Conservation (phyloP, 2,797 vertebrate species). For the Myotis vivesi region DNA sequence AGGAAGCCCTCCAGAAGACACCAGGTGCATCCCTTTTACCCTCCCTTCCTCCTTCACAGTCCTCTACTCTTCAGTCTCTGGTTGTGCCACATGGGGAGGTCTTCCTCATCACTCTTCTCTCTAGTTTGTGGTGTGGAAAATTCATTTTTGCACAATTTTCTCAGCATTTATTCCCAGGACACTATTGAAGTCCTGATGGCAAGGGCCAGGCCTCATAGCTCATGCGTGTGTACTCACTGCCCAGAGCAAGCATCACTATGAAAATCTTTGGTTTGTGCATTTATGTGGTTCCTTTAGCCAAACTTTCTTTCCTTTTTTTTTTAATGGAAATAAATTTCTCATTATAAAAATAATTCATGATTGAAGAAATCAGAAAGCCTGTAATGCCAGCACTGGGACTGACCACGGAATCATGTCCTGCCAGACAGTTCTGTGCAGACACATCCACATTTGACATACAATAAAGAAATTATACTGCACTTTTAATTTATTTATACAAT, state of each 20-base stretch:
- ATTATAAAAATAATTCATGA: neutral
- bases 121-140: neutral
- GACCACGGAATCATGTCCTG: neutral
- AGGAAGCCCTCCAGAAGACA: conserved; percentile 18
- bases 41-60: neutral
- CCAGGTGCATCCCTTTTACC: neutral
- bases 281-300: neutral
- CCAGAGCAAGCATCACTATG: neutral
- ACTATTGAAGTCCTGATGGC: neutral
- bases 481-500: neutral
- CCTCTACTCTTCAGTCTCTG: neutral
- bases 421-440: neutral
- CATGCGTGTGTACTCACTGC: neutral
- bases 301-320: neutral
- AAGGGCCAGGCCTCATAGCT: neutral
- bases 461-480: neutral
- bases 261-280: neutral
- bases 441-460: neutral
- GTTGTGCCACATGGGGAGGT: neutral
- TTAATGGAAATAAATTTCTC: neutral
- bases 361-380: neutral
- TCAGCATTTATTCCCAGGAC: neutral
- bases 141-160: neutral
- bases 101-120: neutral
- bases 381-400: neutral